Base-by-base conservation (phyloP, 2,113 vertebrate species). In the Amblyornis subalaris region DNA sequence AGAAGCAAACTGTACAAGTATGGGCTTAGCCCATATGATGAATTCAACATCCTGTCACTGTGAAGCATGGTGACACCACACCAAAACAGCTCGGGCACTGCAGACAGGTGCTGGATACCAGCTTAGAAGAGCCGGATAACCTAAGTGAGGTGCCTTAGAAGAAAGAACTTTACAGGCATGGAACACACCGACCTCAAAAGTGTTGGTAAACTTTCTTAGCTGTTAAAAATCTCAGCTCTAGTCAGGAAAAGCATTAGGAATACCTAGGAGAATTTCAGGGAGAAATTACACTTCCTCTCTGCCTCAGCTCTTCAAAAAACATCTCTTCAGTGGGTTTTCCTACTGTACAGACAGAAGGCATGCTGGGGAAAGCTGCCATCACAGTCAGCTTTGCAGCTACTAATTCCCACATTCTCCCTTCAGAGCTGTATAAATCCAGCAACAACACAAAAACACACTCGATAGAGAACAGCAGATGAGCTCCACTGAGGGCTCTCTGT, bases 21-120 rank as follows among this genome's bases (percentile, higher is more conserved):
- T 6, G 15, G 33, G 50, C 48, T 73, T 33, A 81, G 61, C 14
- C 48, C 36, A 38, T 44, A 33, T 0, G 0, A 23, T 5, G 14
- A 81, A 44, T 60, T 73, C 55, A 20, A 57, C 38, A 48, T 36
- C 10, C 17, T 48, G 35, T 29, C 62, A 64, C 15, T 13, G 6
- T 2, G 17, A 58, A 47, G 42, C 2, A 11, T 2, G 57, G 47
- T 64, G 51, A 55, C 42, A 21, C 8, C 14, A 26, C 6, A 36
- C 33, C 62, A 50, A 4, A 76, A 18, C 18, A 55, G 72, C 14
- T 19, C 14, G 6, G 50, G 57, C 57, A 22, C 57, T 79, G 83
- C 48, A 69, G 38, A 42, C 6, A 47, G 15, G 18, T 10, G n/a
- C 45, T 47, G n/a, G 50, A 44, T 2, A 84, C 15, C 24, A 48